Base-by-base conservation (phyloP, 2,797 vertebrate genomes). In the Xyrichtys novacula region DNA sequence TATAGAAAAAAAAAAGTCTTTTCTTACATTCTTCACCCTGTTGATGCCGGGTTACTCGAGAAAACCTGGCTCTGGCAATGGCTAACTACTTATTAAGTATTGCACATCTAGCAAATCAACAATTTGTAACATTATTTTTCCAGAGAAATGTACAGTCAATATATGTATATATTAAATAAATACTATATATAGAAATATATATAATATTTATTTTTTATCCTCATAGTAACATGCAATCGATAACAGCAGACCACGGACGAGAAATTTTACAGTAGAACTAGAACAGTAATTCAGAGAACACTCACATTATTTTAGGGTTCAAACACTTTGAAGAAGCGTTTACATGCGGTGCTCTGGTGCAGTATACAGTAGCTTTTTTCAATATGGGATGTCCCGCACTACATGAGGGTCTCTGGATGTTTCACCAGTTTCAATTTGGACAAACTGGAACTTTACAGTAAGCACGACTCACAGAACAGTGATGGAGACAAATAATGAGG, bases 21-120 rank as follows among this genome's bases (percentile, higher is more conserved):
- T 48, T 78, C 74, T 72, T 80, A 87, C 86, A 83, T 87, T 87
- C 86, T 57, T 85, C 77, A 72, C 84, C 69, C 86, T 84, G 76
- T 83, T 66, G 71, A 83, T 69, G 81, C 85, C 86, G 81, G 84
- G 65, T 14, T 44, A 77, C 73, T 61, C 4, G 32, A 67, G 54
- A 65, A 77, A 74, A 73, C 68, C 73, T 56, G 79, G 74, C 80
- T 80, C 86, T 78, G 80, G 83, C 81, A 78, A 90, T 85, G 87
- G 85, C 87, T 85, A 88, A 91, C 88, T 89, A 94, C 70, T 81
- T 58, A 65, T 57, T 65, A 73, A 81, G 89, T 94, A 93, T 94
- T 94, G 93, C 92, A 94, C 94, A 94, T 92, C 92, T 90, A 93
- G 88, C 88, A 90, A 92, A 92, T 86, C 76, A 90, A 93, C 85